Evolutionary conservation across 2,113 vertebrate genomes (phyloP).

Genomic region (Neopipo cinnamomea): DNA sequence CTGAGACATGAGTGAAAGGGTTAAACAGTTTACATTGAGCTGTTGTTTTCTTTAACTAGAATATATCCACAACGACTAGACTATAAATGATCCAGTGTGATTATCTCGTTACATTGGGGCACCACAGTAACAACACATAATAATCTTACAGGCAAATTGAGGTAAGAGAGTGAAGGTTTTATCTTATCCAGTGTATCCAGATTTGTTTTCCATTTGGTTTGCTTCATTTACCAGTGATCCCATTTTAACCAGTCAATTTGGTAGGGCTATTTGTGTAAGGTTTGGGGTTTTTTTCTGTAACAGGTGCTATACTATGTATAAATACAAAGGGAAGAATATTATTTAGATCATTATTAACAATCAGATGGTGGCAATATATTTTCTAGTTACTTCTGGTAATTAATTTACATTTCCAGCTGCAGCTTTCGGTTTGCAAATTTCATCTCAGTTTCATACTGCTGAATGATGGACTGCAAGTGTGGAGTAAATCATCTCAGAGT

Average conservation of each 20-base stretch:
- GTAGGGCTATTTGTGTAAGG: conserved; percentile 45
- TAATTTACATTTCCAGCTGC: conserved; percentile 35
- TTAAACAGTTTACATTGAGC: conserved; percentile 70
- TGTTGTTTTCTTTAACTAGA: conserved; percentile 60
- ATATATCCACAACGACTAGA: conserved; percentile 52
- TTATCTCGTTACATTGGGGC: conserved; percentile 40
- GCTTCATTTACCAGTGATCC: conserved; percentile 34
- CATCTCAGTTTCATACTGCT: conserved; percentile 35
- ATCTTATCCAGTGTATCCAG: conserved; percentile 33
- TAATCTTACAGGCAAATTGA: conserved; percentile 29
- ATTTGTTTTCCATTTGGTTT: conserved; percentile 51
- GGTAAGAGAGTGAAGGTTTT: conserved; percentile 52
- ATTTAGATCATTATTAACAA: conserved; percentile 36
- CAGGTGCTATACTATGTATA: conserved; percentile 76
- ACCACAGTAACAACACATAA: conserved; percentile 17
- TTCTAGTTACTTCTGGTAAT: conserved; percentile 46
- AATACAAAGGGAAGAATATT: conserved; percentile 62
- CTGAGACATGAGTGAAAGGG: conserved; percentile 7
- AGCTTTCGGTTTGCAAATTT: conserved; percentile 57
- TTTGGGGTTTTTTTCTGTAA: conserved; percentile 53
- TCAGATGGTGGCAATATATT: conserved; percentile 63
- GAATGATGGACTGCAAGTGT: conserved; percentile 26
- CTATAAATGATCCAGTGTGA: conserved; percentile 4
- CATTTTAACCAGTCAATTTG: conserved; percentile 50
- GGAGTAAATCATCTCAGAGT: conserved; percentile 36